Conservation (phyloP, 2,113 vertebrate species). For the Plotosus lineatus region DNA sequence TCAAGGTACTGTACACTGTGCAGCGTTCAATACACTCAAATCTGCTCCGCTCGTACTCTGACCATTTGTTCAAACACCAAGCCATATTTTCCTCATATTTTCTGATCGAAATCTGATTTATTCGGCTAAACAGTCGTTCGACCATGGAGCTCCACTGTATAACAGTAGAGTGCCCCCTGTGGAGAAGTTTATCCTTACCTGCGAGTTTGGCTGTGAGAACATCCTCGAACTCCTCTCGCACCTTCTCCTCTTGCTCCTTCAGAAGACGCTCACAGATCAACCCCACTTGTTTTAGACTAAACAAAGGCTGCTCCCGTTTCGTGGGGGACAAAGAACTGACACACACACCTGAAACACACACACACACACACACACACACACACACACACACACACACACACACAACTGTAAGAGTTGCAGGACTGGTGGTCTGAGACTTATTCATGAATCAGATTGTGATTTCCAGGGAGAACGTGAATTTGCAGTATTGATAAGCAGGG, state of each 20-base stretch:
- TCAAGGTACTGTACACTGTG: too few species aligned
- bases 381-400: background rate
- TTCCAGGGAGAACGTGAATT: background rate
- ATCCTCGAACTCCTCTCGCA: slow-evolving; percentile 97
- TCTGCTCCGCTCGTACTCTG: too few species aligned
- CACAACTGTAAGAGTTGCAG: background rate
- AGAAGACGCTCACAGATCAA: slow-evolving; percentile 98
- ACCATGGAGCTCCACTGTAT: too few species aligned
- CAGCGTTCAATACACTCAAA: too few species aligned
- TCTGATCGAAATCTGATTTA: too few species aligned
- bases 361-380: background rate
- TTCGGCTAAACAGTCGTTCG: too few species aligned
- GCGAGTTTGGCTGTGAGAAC: slow-evolving; percentile 96
- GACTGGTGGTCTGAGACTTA: background rate
- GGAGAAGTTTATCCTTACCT: slow-evolving; percentile 74
- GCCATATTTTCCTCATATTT: too few species aligned
- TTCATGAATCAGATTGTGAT: background rate
- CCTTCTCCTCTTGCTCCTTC: slow-evolving; percentile 96
- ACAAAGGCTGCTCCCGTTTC: slow-evolving; percentile 95
- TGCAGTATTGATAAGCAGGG: too few species aligned
- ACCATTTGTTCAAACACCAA: too few species aligned
- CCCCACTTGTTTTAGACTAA: slow-evolving; percentile 96
- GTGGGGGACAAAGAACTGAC: slow-evolving; percentile 86
- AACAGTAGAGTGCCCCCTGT: background rate
- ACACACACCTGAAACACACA: slow-evolving; percentile 74